Evolutionary conservation across 2,797 vertebrate species (phyloP).

Genomic region (Manis crassicaudata): DNA sequence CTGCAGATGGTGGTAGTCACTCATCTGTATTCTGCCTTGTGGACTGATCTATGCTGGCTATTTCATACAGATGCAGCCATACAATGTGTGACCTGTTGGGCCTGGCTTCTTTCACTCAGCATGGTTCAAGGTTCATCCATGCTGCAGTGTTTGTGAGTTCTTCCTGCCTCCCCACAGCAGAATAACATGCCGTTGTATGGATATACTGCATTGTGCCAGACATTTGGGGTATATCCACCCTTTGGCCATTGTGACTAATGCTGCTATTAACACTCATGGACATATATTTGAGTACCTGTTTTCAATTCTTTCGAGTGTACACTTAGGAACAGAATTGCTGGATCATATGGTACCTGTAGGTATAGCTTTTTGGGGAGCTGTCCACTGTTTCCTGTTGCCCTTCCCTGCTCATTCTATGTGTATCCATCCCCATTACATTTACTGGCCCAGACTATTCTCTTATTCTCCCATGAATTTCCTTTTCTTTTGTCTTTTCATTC

Average conservation of each 20-base stretch:
- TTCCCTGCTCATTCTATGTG: neutral
- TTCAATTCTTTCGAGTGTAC: neutral
- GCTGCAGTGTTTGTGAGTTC: too few species aligned
- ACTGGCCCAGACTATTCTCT: neutral
- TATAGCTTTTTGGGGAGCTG: neutral
- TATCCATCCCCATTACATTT: neutral
- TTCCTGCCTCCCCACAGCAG: neutral
- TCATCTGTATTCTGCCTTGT: neutral
- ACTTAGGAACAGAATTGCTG: neutral
- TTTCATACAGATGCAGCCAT: neutral
- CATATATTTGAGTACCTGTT: too few species aligned
- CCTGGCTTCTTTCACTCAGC: neutral
- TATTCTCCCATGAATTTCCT: neutral
- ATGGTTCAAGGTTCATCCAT: neutral
- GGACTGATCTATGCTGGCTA: neutral
- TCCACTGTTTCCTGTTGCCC: neutral
- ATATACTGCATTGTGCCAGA: neutral
- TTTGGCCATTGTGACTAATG: neutral
- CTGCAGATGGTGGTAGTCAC: rapidly evolving
- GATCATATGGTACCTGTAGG: neutral
- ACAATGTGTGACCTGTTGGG: neutral
- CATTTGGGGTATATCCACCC: neutral
- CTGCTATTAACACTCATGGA: rapidly evolving
- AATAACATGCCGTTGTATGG: neutral
- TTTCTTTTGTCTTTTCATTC: neutral